Conservation (phyloP, 2,888 invertebrate species). For the Glyphotaelius pellucidus region DNA sequence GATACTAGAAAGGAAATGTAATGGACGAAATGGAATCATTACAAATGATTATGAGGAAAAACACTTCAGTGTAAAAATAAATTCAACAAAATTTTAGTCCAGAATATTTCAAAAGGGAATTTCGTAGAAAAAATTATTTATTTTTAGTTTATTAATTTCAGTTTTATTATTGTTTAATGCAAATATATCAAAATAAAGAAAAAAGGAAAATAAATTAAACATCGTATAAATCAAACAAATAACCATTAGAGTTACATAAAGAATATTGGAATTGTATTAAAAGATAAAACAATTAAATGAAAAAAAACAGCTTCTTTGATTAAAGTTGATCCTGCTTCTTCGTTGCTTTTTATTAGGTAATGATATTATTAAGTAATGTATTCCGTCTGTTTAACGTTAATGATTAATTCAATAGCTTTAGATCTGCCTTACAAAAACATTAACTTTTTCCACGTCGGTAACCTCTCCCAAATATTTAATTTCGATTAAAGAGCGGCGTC, state of each 20-base stretch:
- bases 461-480: constrained; percentile 34
- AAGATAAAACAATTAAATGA: neutral
- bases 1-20: neutral
- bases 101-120: neutral
- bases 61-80: neutral
- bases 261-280: neutral
- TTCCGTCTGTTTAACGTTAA: neutral
- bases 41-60: neutral
- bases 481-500: constrained; percentile 8
- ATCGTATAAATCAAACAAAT: too few species aligned
- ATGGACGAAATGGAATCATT: constrained; percentile 9
- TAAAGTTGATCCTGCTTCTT: too few species aligned
- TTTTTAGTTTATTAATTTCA: too few species aligned
- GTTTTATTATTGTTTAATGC: too few species aligned
- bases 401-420: neutral
- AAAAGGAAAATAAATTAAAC: neutral
- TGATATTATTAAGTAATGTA: neutral
- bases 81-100: neutral
- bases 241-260: neutral
- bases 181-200: neutral
- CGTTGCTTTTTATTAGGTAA: neutral
- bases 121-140: too few species aligned
- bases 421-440: neutral
- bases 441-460: constrained; percentile 21
- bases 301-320: neutral